Evolutionary conservation across 2,888 invertebrate species (phyloP), one percentile per base, ranked within the genome.

Genomic region (Torymus auratus): DNA sequence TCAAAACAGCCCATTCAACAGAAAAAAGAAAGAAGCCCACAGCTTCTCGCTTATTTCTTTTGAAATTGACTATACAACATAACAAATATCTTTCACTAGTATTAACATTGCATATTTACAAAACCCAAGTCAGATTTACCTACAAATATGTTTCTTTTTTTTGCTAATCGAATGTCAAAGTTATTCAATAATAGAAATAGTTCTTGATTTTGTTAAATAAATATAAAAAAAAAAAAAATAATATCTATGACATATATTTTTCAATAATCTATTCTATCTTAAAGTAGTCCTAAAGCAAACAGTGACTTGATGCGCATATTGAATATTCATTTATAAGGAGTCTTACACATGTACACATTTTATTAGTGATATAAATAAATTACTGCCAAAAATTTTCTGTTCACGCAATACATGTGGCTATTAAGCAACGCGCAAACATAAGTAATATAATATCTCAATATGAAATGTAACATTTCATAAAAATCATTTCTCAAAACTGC

Each of bases 51-150:
- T 70, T 58, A 53, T 67, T 69, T 80, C 70, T 58, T 76, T 67
- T 78, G 62, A 81, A 73, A 73, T 80, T 69, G 17, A 75, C 76
- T 74, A 15, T 64, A 70, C 28, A 81, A 83, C 78, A 71, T 68
- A 78, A 80, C 83, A 79, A 81, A 78, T 79, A 77, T 68, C 17
- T 61, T 80, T 75, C 15, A 17, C 78, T 78, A 80, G 23, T 74
- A 80, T 80, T 23, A 82, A 81, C 78, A 80, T 75, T 83, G 67
- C 52, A 73, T 82, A 82, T 82, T 77, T 83, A 83, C 83, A 83
- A 80, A 81, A 80, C 71, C 65, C 74, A 78, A 74, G 69, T 67
- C 68, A 78, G 78, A 67, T 58, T 60, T 76, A 62, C 56, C 73
- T 76, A 79, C 17, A 83, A 76, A 76, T 11, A n/a, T 73, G 12